Conservation (phyloP, 2,888 invertebrate species). For the Stegana nigrithorax region DNA sequence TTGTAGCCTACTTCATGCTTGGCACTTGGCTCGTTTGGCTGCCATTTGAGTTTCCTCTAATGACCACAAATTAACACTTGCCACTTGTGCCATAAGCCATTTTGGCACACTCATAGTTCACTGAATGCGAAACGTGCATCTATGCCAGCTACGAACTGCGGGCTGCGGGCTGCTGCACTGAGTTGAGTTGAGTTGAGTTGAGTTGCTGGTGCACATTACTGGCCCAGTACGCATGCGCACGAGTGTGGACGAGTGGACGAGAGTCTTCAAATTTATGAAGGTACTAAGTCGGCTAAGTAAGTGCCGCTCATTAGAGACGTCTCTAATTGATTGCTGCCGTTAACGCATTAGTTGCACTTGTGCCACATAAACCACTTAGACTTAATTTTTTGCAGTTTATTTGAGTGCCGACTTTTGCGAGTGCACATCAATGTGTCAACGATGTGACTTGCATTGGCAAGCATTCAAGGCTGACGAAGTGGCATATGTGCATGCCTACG, state of each 20-base stretch:
- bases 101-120: too few relatives aligned
- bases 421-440: too few relatives aligned
- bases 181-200: neutral
- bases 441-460: too few relatives aligned
- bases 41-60: neutral
- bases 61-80: constrained; percentile 10
- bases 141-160: neutral
- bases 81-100: constrained; percentile 9
- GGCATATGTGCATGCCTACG: too few relatives aligned
- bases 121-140: neutral
- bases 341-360: neutral
- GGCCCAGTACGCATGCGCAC: too few relatives aligned
- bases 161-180: too few relatives aligned
- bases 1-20: constrained; percentile 1
- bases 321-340: constrained; percentile 6
- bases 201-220: too few relatives aligned
- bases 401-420: too few relatives aligned
- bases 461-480: too few relatives aligned
- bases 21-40: neutral
- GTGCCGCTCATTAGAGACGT: neutral
- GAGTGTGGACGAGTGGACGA: too few relatives aligned
- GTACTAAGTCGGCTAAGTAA: neutral
- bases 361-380: too few relatives aligned
- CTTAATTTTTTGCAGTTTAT: too few relatives aligned
- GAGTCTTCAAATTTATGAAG: neutral